Conservation (phyloP, 2,113 vertebrate species). For the Desmodus rotundus region DNA sequence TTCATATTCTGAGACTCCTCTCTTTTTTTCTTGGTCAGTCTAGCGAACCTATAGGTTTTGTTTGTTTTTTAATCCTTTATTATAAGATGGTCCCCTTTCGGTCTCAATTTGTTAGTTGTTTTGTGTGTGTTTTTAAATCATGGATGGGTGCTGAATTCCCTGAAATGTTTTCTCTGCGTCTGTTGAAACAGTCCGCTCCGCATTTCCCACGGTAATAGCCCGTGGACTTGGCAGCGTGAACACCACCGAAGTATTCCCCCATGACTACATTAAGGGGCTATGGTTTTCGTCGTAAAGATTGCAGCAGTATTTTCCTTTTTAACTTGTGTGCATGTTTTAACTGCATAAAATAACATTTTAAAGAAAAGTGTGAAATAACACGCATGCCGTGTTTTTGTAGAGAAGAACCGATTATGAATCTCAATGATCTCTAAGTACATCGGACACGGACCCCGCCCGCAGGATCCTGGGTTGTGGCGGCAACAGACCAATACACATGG, state of each 20-base stretch:
- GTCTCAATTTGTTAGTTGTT: neutral
- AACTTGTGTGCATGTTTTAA: neutral
- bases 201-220: neutral
- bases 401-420: neutral
- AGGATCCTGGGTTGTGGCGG: too few relatives aligned
- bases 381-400: neutral
- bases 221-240: rapidly evolving
- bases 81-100: neutral
- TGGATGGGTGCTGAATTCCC: neutral
- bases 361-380: neutral
- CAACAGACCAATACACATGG: too few relatives aligned
- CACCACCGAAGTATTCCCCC: too few relatives aligned
- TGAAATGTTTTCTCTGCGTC: neutral
- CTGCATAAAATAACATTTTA: neutral
- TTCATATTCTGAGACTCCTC: neutral
- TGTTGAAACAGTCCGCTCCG: neutral
- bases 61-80: neutral
- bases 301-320: neutral
- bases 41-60: neutral
- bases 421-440: neutral
- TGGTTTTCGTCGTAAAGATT: neutral
- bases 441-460: too few relatives aligned
- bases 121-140: neutral
- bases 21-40: neutral
- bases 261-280: rapidly evolving